Evolutionary conservation across 2,113 vertebrate species (phyloP).

Genomic region (Cynocephalus volans): DNA sequence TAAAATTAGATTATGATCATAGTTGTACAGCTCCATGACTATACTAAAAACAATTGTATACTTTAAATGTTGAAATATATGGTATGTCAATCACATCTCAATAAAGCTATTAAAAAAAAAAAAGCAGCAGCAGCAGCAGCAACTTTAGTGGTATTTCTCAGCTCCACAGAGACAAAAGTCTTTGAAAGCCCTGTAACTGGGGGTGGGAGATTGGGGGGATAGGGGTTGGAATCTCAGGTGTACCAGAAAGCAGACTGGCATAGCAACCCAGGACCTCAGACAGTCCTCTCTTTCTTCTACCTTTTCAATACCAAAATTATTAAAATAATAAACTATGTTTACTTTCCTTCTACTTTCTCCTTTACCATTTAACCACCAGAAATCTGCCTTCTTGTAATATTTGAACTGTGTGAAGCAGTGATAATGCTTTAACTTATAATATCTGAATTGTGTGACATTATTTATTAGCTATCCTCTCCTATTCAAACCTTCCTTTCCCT

Average conservation of each 20-base stretch:
- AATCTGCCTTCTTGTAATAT: slow-evolving; percentile 53
- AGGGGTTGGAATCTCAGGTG: neutral
- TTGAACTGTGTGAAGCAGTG: slow-evolving; percentile 33
- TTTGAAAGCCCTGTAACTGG: neutral
- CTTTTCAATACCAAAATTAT: slow-evolving; percentile 34
- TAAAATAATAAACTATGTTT: neutral
- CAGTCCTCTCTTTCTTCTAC: neutral
- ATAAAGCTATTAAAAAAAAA: neutral
- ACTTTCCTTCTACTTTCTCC: neutral
- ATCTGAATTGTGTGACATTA: neutral
- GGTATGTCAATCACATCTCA: neutral
- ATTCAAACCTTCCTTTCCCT: neutral
- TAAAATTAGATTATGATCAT: slow-evolving; percentile 45
- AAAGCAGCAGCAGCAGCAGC: neutral
- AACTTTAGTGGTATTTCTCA: neutral
- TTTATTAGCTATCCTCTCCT: neutral
- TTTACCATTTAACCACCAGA: slow-evolving; percentile 49
- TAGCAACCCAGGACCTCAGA: neutral
- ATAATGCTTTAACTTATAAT: slow-evolving; percentile 44
- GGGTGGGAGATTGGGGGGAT: no score
- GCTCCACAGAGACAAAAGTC: neutral
- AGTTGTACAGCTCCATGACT: neutral
- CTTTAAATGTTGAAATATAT: neutral
- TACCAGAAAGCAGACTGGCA: neutral
- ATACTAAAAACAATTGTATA: slow-evolving; percentile 13